These are phyloP conservation scores for Sthenelais limicola DNA, from an alignment of 2,888 invertebrate species.

Conservation along the genomic window DNA sequence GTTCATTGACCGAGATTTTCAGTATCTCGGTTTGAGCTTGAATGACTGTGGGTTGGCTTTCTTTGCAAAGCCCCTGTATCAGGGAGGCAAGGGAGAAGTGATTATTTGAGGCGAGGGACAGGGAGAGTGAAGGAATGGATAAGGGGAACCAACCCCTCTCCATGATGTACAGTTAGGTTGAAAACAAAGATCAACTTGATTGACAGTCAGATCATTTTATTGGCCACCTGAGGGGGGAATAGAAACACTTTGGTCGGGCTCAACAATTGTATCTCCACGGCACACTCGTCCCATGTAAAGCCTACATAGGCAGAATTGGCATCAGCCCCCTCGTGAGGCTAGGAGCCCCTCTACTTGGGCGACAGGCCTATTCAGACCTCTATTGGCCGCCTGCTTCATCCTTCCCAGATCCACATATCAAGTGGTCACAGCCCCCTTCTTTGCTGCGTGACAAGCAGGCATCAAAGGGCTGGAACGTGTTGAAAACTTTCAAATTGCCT, in stretches of 20 bases:
- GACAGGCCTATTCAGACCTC: background rate
- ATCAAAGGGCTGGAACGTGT: conserved; percentile 29
- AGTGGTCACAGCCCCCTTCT: conserved; percentile 17
- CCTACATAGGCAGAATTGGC: background rate
- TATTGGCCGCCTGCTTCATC: background rate
- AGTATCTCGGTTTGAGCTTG: no score
- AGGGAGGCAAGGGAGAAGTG: no score
- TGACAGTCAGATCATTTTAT: conserved; percentile 36
- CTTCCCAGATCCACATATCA: background rate
- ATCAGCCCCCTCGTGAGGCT: conserved; percentile 13
- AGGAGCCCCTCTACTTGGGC: background rate
- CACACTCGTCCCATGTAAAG: conserved; percentile 4
- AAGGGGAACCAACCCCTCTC: background rate
- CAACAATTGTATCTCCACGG: conserved; percentile 26
- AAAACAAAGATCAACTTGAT: conserved; percentile 39
- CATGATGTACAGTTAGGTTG: conserved; percentile 4
- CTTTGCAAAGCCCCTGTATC: no score
- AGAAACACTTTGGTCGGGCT: background rate
- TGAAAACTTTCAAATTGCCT: conserved; percentile 33
- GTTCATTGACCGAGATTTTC: no score
- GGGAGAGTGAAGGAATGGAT: background rate
- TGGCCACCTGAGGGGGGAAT: conserved; percentile 26
- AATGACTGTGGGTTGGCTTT: no score
- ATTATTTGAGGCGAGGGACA: no score
- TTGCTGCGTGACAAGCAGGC: conserved; percentile 4